Base-by-base conservation (phyloP, 2,888 invertebrate genomes). In the Galeruca laticollis region DNA sequence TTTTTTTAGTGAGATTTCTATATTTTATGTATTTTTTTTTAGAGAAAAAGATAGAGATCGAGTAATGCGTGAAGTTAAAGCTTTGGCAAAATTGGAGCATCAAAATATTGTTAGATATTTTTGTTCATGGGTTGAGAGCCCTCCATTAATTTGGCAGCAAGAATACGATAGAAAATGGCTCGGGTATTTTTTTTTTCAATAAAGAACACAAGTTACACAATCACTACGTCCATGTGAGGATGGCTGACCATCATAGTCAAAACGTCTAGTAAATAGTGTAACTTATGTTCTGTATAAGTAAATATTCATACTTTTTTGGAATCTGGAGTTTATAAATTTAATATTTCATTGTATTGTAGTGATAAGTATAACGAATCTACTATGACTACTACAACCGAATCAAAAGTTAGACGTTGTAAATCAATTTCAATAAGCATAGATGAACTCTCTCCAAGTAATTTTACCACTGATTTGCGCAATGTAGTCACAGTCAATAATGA, bases 71-170 rank as follows among this genome's bases (percentile, higher is more conserved):
- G 99, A 99, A 86, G 98, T 98, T 0, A 93, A 95, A 74, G 97
- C 97, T 0, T 86, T 99, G 49, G 99, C 99, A 0, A 95, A 95
- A 84, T 87, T 99, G 68, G 98, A 99, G 74, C 98, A 99, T 87
- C 91, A 92, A 54, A 94, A 98, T 83, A 99, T 99, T 77, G 98
- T 99, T 62, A 89, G 99, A 1, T 99, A 98, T 86, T 96, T 94
- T 85, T 94, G 97, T 87, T 94, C 98, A 0, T 99, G 99, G 99
- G 88, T 96, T 0, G 98, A 99, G 85, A 90, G 91, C 69, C 98
- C 98, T 9, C 98, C 98, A 2, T 87, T 89, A 9, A 92, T 91
- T 8, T 98, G 97, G 96, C 93, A 96, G 84, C 92, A 94, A 79
- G 88, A 90, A 33, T 90, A 92, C 56, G 97, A 97, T 85, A 88